Evolutionary conservation across 2,113 vertebrate genomes (phyloP).

Genomic region (Tragulus kanchil): DNA sequence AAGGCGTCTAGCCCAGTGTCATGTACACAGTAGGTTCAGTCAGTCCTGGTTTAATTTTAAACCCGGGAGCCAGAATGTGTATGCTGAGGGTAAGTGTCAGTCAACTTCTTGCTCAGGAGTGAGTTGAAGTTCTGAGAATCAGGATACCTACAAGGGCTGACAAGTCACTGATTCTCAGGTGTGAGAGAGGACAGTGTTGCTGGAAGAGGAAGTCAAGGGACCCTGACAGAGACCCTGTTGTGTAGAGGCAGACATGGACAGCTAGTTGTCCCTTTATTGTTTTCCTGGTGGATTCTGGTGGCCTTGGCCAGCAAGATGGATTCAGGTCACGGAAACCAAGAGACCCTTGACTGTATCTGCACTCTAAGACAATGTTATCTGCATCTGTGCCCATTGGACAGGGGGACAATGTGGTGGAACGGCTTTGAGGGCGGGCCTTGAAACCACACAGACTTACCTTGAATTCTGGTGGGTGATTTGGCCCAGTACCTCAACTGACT

Average conservation of each 20-base stretch:
- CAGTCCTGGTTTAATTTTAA: neutral
- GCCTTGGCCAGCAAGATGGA: neutral
- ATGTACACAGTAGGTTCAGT: neutral
- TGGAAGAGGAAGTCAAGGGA: neutral
- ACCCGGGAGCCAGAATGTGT: neutral
- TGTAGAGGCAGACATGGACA: neutral
- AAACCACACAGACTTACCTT: neutral
- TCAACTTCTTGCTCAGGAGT: neutral
- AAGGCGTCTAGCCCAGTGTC: neutral
- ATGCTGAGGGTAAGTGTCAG: neutral
- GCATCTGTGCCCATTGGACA: neutral
- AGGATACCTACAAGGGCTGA: neutral
- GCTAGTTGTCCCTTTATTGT: neutral
- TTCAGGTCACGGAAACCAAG: neutral
- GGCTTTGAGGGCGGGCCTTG: neutral
- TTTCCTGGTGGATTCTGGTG: neutral
- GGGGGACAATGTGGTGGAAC: neutral
- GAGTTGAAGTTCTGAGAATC: neutral
- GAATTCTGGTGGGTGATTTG: neutral
- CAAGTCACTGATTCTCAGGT: neutral
- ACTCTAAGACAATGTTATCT: neutral
- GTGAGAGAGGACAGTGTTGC: neutral
- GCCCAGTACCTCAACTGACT: neutral
- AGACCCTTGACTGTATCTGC: neutral
- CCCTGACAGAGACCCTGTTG: fast-evolving